These are phyloP conservation scores for Nycteola revayana DNA, from an alignment of 2,888 invertebrate genomes.

Conservation along the genomic window DNA sequence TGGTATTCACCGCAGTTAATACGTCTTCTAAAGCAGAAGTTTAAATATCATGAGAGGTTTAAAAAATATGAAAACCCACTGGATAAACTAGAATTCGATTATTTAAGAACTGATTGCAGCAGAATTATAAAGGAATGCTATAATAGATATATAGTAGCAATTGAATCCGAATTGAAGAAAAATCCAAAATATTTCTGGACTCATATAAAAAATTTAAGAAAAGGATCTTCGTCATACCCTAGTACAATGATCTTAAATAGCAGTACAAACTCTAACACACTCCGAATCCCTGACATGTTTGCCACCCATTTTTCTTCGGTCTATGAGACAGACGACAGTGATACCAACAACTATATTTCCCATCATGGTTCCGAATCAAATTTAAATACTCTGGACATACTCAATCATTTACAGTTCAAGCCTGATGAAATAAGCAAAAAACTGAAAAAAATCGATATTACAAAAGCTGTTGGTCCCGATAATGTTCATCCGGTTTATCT, in stretches of 20 bases:
- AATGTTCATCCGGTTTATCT: too few relatives aligned
- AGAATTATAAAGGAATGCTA: too few relatives aligned
- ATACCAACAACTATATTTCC: too few relatives aligned
- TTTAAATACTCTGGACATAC: too few relatives aligned
- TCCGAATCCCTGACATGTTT: neutral
- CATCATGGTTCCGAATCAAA: too few relatives aligned
- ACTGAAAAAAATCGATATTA: too few relatives aligned
- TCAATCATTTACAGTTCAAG: too few relatives aligned
- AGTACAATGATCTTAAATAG: neutral
- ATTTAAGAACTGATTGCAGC: too few relatives aligned
- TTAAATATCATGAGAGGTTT: neutral
- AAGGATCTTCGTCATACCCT: neutral
- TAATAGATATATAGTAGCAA: too few relatives aligned
- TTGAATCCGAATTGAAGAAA: neutral
- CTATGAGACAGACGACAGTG: neutral
- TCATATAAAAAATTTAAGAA: neutral
- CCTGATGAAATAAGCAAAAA: too few relatives aligned
- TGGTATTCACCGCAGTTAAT: neutral
- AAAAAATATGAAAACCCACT: neutral
- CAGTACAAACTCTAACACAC: neutral
- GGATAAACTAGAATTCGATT: too few relatives aligned
- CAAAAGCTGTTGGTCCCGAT: too few relatives aligned
- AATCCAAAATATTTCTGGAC: neutral
- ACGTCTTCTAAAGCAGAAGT: neutral
- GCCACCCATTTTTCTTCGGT: neutral